Conservation (phyloP, 1,140 invertebrate species). For the Lasaia peninsularis region DNA sequence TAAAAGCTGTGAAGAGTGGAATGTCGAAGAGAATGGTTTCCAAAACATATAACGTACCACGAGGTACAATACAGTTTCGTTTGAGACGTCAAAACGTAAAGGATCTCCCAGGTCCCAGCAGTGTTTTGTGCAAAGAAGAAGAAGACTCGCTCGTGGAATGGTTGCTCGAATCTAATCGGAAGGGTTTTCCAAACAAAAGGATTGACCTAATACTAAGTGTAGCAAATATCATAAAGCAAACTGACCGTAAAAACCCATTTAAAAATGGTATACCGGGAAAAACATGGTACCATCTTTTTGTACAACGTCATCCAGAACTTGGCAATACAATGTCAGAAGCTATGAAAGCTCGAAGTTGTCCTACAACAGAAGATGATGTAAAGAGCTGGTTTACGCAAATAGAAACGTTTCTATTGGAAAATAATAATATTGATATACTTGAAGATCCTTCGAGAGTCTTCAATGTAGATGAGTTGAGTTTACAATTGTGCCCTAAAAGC, state of each 20-base stretch:
- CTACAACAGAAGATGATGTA: neutral
- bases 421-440: neutral
- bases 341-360: neutral
- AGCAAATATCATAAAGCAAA: slow-evolving; percentile 3
- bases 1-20: slow-evolving; percentile 9
- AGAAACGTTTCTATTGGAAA: neutral
- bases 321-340: neutral
- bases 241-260: neutral
- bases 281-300: slow-evolving; percentile 8
- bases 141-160: neutral
- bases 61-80: slow-evolving; percentile 7
- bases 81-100: slow-evolving; percentile 4
- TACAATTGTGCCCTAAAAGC: neutral
- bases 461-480: neutral
- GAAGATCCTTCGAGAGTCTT: neutral
- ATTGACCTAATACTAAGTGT: slow-evolving; percentile 2
- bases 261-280: slow-evolving; percentile 8
- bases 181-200: slow-evolving; percentile 1
- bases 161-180: slow-evolving; percentile 1
- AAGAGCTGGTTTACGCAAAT: neutral
- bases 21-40: slow-evolving; percentile 4
- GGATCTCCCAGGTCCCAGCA: slow-evolving; percentile 1
- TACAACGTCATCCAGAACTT: slow-evolving; percentile 7
- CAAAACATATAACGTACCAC: neutral
- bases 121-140: neutral